Base-by-base conservation (phyloP, 1,140 invertebrate species). In the Drosophila pachea region DNA sequence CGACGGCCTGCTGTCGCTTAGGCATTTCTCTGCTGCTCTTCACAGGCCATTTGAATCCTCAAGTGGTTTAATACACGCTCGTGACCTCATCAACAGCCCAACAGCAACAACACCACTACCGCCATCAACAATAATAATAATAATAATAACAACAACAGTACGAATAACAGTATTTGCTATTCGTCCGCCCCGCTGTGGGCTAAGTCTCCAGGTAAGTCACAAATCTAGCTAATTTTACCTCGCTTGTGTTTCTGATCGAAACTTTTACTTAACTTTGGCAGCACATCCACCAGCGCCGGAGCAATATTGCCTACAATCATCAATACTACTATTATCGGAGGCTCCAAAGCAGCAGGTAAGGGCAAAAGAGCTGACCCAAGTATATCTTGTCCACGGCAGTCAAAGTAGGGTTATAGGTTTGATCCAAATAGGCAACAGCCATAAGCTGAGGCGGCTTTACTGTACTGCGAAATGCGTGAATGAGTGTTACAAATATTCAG, bases 81-180 rank as follows among this genome's bases (percentile, higher is more conserved):
- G 76, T 81, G 78, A 81, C 78, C 78, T 81, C 78, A 81, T 81
- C 78, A 29, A 11, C 29, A 38, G 54, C 7, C 40, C 53, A 68
- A 47, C 49, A 69, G 43, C 60, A 70, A 33, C 55, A 70, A 16
- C 55, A 14, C 12, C 40, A 22, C 22, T 38, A 11, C 7, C 35
- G 11, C 35, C 35, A 74, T 42, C 49, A 68, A 36, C 52, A 68
- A 50, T 43, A 68, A 53, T 59, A 69, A 12, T 49, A 70, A 22
- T 54, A 58, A 16, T 38, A 56, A 47, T 45, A 54, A 68, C 48
- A 75, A 12, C 22, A 63, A 33, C 29, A 54, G 45, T 16, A 65
- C 5, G 11, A n/a, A 42, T 38, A 60, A 43, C 42, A 56, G 60
- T 48, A 36, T 7, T 40, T 22, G n/a, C 9, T 31, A 11, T 48